phyloP scores from a whole-genome alignment of 2,888 invertebrate species.

The Eupithecia subumbrata region DNA sequence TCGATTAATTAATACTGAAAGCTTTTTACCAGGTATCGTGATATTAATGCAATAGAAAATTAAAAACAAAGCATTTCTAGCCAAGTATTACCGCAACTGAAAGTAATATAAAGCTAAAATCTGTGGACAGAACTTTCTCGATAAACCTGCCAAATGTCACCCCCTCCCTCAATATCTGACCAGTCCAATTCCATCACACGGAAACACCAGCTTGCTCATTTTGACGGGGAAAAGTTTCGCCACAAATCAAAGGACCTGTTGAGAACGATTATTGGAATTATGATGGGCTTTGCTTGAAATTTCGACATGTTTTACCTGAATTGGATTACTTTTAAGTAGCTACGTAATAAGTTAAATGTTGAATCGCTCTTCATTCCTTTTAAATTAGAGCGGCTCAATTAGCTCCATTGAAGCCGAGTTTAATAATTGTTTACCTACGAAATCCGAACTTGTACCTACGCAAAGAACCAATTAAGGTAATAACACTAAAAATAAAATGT shows the following conservation, averaged over 20 bases:
- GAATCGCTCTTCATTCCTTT: neutral
- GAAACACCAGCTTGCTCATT: slow-evolving; percentile 19
- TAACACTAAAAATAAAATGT: neutral
- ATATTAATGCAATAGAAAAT: no score
- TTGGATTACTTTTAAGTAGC: neutral
- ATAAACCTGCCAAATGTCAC: slow-evolving; percentile 56
- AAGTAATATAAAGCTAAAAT: slow-evolving; percentile 22
- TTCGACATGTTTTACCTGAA: neutral
- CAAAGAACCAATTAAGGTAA: neutral
- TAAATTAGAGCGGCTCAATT: neutral
- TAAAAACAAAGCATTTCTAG: neutral
- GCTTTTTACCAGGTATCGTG: no score
- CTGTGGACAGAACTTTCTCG: slow-evolving; percentile 51
- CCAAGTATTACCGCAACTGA: neutral
- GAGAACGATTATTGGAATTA: slow-evolving; percentile 10
- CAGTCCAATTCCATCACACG: slow-evolving; percentile 26
- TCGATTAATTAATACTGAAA: no score
- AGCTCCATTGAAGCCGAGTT: neutral
- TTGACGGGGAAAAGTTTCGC: slow-evolving; percentile 21
- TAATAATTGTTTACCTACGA: neutral
- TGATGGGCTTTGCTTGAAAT: neutral
- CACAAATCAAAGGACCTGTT: slow-evolving; percentile 16
- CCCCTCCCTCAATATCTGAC: slow-evolving; percentile 23
- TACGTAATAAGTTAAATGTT: neutral
- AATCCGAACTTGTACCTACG: neutral